These are phyloP conservation scores for Drosophila repleta DNA, from an alignment of 1,140 invertebrate species.

Conservation along the genomic window DNA sequence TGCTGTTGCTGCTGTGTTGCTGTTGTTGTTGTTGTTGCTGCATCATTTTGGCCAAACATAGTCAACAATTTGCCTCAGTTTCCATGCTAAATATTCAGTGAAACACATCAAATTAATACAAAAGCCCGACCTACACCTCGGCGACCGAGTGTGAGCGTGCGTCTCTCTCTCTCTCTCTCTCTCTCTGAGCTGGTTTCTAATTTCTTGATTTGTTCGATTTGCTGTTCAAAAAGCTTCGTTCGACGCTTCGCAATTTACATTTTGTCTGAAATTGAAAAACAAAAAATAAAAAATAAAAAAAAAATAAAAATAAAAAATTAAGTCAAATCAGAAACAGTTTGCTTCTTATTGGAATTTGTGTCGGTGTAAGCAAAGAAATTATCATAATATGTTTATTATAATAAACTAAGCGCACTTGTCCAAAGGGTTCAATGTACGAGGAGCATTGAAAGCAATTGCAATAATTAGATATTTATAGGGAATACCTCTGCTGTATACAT, in stretches of 20 bases:
- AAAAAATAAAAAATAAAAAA: conserved; percentile 22
- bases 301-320: not conserved
- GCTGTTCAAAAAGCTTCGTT: conserved; percentile 34
- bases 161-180: too few relatives aligned
- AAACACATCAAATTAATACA: conserved; percentile 6
- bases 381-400: too few relatives aligned
- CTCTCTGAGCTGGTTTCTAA: conserved; percentile 36
- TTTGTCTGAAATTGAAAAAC: conserved; percentile 52
- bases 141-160: not conserved
- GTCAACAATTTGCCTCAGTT: conserved; percentile 33
- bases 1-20: conserved; percentile 4
- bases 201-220: conserved; percentile 45
- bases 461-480: too few relatives aligned
- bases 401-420: too few relatives aligned
- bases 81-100: conserved; percentile 25
- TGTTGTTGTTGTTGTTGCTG: conserved; percentile 33
- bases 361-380: not conserved
- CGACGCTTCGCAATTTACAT: conserved; percentile 53
- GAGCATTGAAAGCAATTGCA: too few relatives aligned
- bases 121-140: conserved; percentile 44
- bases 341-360: not conserved
- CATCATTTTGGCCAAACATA: conserved; percentile 70
- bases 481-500: too few relatives aligned
- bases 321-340: not conserved
- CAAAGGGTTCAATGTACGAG: too few relatives aligned